Evolutionary conservation across 2,888 invertebrate genomes (phyloP).

Genomic region (Drosophila histrio): DNA sequence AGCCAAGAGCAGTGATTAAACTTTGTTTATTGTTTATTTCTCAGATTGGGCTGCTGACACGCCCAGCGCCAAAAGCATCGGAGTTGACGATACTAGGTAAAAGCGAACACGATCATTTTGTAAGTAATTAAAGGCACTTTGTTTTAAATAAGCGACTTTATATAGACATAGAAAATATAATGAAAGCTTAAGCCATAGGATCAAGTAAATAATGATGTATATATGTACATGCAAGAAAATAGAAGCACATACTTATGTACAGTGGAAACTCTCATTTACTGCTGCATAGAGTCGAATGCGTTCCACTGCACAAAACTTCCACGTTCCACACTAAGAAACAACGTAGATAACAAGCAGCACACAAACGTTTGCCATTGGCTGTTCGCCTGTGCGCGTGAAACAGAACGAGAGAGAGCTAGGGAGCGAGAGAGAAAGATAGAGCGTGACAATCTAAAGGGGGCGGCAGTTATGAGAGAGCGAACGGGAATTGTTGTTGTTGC

Average conservation of each 20-base stretch:
- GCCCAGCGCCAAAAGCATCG: slow-evolving; percentile 35
- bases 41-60: slow-evolving; percentile 24
- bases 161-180: slow-evolving; percentile 32
- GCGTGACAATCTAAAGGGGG: slow-evolving; percentile 35
- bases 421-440: slow-evolving; percentile 11
- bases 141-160: slow-evolving; percentile 51
- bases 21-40: slow-evolving; percentile 53
- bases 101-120: slow-evolving; percentile 34
- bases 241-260: not conserved
- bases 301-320: slow-evolving; percentile 65
- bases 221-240: not conserved
- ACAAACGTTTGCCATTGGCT: slow-evolving; percentile 59
- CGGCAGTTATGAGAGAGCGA: slow-evolving; percentile 28
- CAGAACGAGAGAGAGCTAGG: not conserved
- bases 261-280: not conserved
- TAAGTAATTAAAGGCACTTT: slow-evolving; percentile 60
- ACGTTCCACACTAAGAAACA: slow-evolving; percentile 70
- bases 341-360: slow-evolving; percentile 58
- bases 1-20: slow-evolving; percentile 55
- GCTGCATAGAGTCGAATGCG: slow-evolving; percentile 43
- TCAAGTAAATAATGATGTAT: slow-evolving; percentile 14
- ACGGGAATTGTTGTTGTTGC: slow-evolving; percentile 10
- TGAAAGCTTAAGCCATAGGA: slow-evolving; percentile 15
- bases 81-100: not conserved
- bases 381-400: slow-evolving; percentile 1